Evolutionary conservation across 2,797 vertebrate genomes (phyloP), one percentile per base, ranked within the genome.

Genomic region (Rhinogobio ventralis): DNA sequence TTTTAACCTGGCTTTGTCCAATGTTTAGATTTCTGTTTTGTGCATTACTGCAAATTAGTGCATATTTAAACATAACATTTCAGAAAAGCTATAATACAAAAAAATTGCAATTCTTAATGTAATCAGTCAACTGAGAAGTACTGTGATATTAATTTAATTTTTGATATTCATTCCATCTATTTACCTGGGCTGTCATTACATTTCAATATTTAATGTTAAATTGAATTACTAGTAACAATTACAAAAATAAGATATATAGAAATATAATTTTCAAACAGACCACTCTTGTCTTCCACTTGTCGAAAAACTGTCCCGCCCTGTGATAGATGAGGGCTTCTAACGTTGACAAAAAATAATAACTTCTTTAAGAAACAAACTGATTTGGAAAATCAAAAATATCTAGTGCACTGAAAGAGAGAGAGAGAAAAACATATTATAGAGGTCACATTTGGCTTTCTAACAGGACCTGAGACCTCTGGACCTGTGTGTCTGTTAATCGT

Each of bases 401-500:
- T 39, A 3, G 19, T 39, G 9, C 14, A 42, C 30, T 55, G 11
- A 80, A 20, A 23, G 53, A 8, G 8, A 33, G 15, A 51, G 51
- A 55, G 7, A 23, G 7, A 62, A 2, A 45, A 8, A 30, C 51
- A 13, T 45, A 66, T 66, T 28, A 79, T 46, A 36, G 60, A 85
- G 33, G 57, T 86, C 10, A 81, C 9, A 23, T 64, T 60, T 42
- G 33, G 79, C 23, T 42, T 79, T 49, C 53, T 84, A 51, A 64
- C 13, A 69, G 78, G 45, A 45, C 51, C 60, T 42, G 51, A 71
- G 49, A 73, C 57, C 49, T 49, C 60, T 82, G 64, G 72, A 45
- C 60, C 83, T 72, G 71, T 57, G 51, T 69, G 85, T 17, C 45
- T 49, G 11, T 71, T 80, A 81, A 85, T 78, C 79, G 60, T 64